Base-by-base conservation (phyloP, 2,113 vertebrate species). In the Peromyscus californicus region DNA sequence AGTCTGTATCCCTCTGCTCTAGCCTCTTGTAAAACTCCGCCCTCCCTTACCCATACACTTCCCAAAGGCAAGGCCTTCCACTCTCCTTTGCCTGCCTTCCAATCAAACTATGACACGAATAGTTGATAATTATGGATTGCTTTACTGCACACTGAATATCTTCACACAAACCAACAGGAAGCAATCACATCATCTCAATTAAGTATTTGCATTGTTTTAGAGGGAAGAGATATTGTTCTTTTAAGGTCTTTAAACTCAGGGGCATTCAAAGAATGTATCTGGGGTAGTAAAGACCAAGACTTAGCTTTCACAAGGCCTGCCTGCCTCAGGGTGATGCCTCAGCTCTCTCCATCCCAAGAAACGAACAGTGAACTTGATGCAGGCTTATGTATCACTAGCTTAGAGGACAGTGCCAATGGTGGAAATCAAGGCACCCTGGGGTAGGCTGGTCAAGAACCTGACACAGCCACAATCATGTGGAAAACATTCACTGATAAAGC, bases 91-190 rank as follows among this genome's bases (percentile, higher is more conserved):
- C 36, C 51, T 91, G 48, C 17, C 33, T 90, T 36, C 89, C 42
- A 83, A n/a, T 89, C 45, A 93, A 84, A 95, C 16, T 12, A 61
- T 42, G 22, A 54, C 15, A 82, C 16, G 12, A 78, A 89, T 51
- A 79, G 65, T 22, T 94, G 51, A 61, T 78, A 76, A 57, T 70
- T 92, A 69, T 12, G 42, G 26, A 67, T n/a, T 36, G 2, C 5
- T 84, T 90, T 90, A 91, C 51, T 82, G 24, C 61, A 72, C 6
- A 29, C 9, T 67, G 79, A 91, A 11, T 48, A 82, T 91, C 96
- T 91, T 93, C 31, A 96, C 4, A 85, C 11, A 84, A 74, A 75
- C 36, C 21, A 92, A 88, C 21, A 92, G n/a, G 82, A 94, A 95
- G 33, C 89, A 85, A 89, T 57, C 61, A 31, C 13, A 92, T 61